Base-by-base conservation (phyloP, 2,797 vertebrate genomes). In the Karalla daura region DNA sequence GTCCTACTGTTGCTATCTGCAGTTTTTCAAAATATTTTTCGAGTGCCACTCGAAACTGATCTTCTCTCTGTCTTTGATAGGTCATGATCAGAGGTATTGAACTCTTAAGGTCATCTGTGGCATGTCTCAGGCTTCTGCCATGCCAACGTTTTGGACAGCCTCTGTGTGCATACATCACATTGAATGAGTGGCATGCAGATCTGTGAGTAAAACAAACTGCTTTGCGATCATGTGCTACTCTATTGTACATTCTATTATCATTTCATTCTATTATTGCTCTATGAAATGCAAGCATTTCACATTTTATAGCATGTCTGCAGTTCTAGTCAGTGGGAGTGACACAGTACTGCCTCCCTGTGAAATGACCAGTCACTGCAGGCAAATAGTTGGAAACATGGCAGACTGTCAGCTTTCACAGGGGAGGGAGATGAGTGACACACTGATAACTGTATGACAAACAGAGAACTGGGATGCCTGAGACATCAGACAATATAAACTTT, bases 311-410 rank as follows among this genome's bases (percentile, higher is more conserved):
- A 21, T 36, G 58, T 44, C 32, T 58, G 46, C 12, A 40, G 30
- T 33, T 81, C 49, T 68, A 20, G 23, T 43, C 41, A 47, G 33
- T 35, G 78, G 77, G 68, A 82, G 54, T 52, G 81, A 89, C 92
- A 82, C 92, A 87, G 83, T 87, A 90, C 80, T 92, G 91, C 93
- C 93, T 91, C 86, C 93, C 83, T 85, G 91, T 55, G 92, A 92
- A 76, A 50, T 67, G 80, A 69, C 43, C 43, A 24, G 68, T 84
- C 86, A 90, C 60, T 90, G 81, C 89, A 89, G 54, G 71, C 53
- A 43, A 47, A 46, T 18, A 36, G 25, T n/a, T 45, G 67, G 47
- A 52, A 27, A 63, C 15, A 15, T 56, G 14, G 49, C 51, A 33
- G 35, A 44, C 44, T 4, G 35, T 11, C 17, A 15, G 44, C 45